Evolutionary conservation across 2,888 invertebrate genomes (phyloP).

Genomic region (Drosophila dives): DNA sequence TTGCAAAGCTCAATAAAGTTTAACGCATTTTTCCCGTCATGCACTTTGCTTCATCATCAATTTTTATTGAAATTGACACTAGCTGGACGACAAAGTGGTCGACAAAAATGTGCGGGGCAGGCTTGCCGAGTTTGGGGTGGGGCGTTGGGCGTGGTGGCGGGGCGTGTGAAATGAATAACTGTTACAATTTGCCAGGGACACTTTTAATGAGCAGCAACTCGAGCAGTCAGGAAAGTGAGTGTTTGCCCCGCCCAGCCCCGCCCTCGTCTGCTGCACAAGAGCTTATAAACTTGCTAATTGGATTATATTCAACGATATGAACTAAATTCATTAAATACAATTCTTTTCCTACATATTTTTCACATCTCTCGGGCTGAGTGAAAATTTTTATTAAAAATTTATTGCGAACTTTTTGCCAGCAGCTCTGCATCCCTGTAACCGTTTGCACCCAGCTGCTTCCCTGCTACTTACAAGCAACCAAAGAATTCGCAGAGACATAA

Average conservation of each 20-base stretch:
- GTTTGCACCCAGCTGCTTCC: conserved; percentile 14
- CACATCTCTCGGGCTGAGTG: conserved; percentile 39
- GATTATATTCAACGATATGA: conserved; percentile 74
- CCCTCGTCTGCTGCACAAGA: conserved; percentile 10
- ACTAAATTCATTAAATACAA: conserved; percentile 60
- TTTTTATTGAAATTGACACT: conserved; percentile 81
- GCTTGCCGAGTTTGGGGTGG: background rate
- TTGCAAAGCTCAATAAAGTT: conserved; percentile 65
- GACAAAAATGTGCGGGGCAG: background rate
- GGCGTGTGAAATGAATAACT: conserved; percentile 45
- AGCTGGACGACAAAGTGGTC: conserved; percentile 51
- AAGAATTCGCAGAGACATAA: conserved; percentile 63
- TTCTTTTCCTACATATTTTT: background rate
- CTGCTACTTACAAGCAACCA: conserved; percentile 64
- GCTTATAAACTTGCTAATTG: conserved; percentile 76
- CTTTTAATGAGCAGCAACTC: conserved; percentile 71
- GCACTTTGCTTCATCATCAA: conserved; percentile 75
- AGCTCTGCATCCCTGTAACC: background rate
- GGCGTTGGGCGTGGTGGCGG: background rate
- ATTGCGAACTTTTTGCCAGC: conserved; percentile 54
- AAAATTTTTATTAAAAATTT: conserved; percentile 72
- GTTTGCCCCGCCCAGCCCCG: conserved; percentile 10
- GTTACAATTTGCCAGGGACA: conserved; percentile 57
- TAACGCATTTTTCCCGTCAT: conserved; percentile 66
- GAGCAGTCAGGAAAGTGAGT: conserved; percentile 24